Base-by-base conservation (phyloP, 2,113 vertebrate genomes). In the Sceloporus tristichus region DNA sequence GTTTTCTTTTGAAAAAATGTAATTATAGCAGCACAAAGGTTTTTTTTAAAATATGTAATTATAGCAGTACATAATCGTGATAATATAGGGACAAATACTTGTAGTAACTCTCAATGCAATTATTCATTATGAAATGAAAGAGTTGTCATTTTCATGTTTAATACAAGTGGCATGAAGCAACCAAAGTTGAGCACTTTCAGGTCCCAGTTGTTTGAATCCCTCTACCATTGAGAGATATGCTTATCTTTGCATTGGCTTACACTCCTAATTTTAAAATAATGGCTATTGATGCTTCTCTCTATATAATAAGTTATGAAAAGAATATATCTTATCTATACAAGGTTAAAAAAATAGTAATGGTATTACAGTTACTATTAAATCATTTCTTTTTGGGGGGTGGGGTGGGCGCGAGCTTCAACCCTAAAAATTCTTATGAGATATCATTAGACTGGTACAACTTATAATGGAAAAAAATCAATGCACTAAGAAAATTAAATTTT, bases 401-500 rank as follows among this genome's bases (percentile, higher is more conserved):
- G 23, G 27, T 4, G 54, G 29, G 29, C 6, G 10, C 11, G 34
- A 88, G 9, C 40, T 79, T 95, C 79, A 42, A 92, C 93, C 93
- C 91, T 96, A 93, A 96, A 96, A 96, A 96, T 96, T 97, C 95
- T 96, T 97, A 96, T 89, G 92, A 95, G 97, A 97, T 97, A 97
- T 96, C 97, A 98, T 98, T 98, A 98, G 97, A 96, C 96, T 96
- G 95, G 96, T 98, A 96, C 96, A 97, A 97, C 94, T 96, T 97
- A 96, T 97, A 98, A 97, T 97, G 96, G 96, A 97, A 98, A 97
- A 98, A 98, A 98, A 99, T 99, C 98, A 96, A 98, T 99, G 97
- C 91, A 95, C 97, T 98, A 97, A 97, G 97, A 98, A 98, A 98
- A 99, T 99, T 98, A 97, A 98, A 98, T 99, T 99, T 98, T 97